These are phyloP conservation scores for Magallana ariakensis DNA, from an alignment of 1,140 invertebrate genomes.

Conservation along the genomic window DNA sequence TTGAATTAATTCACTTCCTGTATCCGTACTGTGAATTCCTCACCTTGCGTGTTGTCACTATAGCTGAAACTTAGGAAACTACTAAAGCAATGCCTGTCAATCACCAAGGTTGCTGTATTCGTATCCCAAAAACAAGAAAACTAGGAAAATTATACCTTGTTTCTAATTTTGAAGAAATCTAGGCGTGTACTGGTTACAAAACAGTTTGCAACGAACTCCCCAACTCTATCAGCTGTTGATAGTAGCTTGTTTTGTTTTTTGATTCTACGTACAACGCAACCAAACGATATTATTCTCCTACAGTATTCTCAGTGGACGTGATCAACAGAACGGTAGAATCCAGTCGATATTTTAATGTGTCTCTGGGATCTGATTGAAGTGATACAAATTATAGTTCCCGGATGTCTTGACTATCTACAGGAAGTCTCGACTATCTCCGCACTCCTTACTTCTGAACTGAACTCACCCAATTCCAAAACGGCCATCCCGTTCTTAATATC, in stretches of 20 bases:
- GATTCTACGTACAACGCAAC: conserved; percentile 9
- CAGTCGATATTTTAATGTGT: too few species aligned
- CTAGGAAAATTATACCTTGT: neutral
- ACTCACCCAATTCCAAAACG: too few species aligned
- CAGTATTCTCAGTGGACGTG: neutral
- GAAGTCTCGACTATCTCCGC: too few species aligned
- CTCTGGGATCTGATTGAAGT: too few species aligned
- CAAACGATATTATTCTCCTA: conserved; percentile 1
- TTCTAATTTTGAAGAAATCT: too few species aligned
- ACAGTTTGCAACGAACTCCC: conserved; percentile 18
- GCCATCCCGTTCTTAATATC: too few species aligned
- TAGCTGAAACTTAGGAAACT: neutral
- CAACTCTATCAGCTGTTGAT: neutral
- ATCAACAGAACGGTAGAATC: too few species aligned
- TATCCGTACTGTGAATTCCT: neutral
- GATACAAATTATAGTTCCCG: too few species aligned
- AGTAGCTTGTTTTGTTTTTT: neutral
- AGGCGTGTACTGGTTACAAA: neutral
- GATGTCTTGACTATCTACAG: too few species aligned
- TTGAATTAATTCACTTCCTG: conserved; percentile 24
- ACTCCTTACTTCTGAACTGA: too few species aligned
- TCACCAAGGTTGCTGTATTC: too few species aligned
- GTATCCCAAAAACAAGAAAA: neutral
- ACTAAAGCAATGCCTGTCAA: neutral
- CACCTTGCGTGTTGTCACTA: neutral